Evolutionary conservation across 2,113 vertebrate species (phyloP).

Genomic region (Anas platyrhynchos): DNA sequence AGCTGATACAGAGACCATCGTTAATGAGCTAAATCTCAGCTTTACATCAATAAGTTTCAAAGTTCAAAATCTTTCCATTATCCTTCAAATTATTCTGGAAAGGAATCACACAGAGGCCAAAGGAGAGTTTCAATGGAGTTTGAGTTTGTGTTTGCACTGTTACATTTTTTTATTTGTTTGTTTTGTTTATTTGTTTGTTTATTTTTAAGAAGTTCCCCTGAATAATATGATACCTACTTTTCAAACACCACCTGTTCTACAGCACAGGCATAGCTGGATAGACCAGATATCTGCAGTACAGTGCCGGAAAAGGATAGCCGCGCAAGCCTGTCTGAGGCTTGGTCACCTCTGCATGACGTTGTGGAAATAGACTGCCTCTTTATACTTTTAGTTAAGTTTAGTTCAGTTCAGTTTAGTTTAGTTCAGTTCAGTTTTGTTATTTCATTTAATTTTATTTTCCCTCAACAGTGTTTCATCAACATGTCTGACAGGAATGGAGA

Average conservation of each 20-base stretch:
- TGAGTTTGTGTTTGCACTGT: no score
- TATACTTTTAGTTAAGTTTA: neutral
- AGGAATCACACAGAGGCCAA: neutral
- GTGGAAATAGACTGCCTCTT: neutral
- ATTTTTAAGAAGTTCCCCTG: rapidly evolving
- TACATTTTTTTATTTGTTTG: no score
- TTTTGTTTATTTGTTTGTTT: no score
- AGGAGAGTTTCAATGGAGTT: neutral
- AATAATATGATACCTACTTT: neutral
- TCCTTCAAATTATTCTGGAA: neutral
- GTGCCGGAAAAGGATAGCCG: neutral
- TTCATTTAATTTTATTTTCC: neutral
- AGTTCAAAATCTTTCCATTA: neutral
- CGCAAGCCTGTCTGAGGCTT: neutral
- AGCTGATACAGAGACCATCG: neutral
- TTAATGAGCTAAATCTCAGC: neutral
- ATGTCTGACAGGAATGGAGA: neutral
- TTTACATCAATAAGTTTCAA: rapidly evolving
- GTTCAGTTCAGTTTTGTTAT: no score
- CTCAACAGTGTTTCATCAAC: neutral
- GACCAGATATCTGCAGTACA: neutral
- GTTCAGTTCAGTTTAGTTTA: neutral
- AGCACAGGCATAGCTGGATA: neutral
- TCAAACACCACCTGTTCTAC: neutral
- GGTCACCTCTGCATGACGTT: neutral